Evolutionary conservation across 2,113 vertebrate genomes (phyloP).

Genomic region (Butorides virescens): DNA sequence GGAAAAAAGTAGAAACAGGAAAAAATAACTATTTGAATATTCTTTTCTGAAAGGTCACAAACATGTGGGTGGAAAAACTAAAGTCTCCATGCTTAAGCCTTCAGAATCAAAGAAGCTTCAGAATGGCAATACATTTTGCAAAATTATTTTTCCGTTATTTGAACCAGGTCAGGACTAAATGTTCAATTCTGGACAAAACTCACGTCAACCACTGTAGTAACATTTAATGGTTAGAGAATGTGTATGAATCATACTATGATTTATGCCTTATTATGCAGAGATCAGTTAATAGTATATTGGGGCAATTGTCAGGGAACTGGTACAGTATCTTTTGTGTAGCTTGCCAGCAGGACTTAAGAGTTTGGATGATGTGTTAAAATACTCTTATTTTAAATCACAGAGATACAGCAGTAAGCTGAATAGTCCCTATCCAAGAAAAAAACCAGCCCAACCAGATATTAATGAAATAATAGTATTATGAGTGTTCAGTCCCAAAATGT

Average conservation of each 20-base stretch:
- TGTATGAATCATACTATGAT: not conserved
- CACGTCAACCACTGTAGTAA: not conserved
- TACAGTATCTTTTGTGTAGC: not conserved
- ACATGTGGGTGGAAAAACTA: not conserved
- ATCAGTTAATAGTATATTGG: not conserved
- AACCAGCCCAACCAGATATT: not conserved
- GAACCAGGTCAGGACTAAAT: not conserved
- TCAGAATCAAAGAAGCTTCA: not conserved
- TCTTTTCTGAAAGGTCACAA: constrained; percentile 40
- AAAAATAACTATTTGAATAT: constrained; percentile 15
- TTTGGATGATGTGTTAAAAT: not conserved
- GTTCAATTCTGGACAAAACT: not conserved
- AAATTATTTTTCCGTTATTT: constrained; percentile 30
- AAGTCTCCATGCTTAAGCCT: not conserved
- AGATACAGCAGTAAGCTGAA: not conserved
- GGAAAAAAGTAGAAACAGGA: not conserved
- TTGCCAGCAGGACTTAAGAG: not conserved
- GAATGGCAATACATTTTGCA: not conserved
- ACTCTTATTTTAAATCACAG: not conserved
- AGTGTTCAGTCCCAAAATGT: not conserved
- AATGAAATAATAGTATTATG: not conserved
- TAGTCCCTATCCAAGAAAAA: not conserved
- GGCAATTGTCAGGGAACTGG: not conserved
- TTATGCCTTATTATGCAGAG: not conserved
- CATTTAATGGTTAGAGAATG: not conserved